Evolutionary conservation across 1,140 invertebrate species (phyloP).

Genomic region (Formica selysi): DNA sequence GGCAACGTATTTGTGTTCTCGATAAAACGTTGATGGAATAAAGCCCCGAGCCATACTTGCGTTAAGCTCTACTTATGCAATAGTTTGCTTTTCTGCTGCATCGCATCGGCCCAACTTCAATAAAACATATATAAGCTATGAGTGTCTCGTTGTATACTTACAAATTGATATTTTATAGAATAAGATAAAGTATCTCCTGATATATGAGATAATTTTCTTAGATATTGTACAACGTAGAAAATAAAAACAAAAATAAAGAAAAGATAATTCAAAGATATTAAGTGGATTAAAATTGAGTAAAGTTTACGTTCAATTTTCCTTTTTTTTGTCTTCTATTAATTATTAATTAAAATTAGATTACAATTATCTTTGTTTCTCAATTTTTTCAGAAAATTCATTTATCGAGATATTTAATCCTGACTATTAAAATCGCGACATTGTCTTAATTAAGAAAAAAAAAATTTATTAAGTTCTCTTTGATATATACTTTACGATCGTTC

Average conservation of each 20-base stretch:
- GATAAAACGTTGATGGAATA: slow-evolving; percentile 52
- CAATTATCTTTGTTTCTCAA: not conserved
- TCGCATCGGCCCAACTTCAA: slow-evolving; percentile 20
- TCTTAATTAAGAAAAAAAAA: not conserved
- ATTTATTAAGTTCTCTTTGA: slow-evolving; percentile 1
- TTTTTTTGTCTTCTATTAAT: not conserved
- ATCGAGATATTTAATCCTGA: not conserved
- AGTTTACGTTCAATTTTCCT: not conserved
- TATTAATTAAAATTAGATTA: slow-evolving; percentile 11
- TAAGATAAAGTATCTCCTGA: not conserved
- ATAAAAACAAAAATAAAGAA: not conserved
- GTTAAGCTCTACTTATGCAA: slow-evolving; percentile 30
- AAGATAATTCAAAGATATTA: not conserved
- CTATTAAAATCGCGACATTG: not conserved
- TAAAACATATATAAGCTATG: not conserved
- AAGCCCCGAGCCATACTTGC: slow-evolving; percentile 21
- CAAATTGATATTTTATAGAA: not conserved
- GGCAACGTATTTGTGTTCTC: slow-evolving; percentile 17
- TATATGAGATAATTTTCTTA: not conserved
- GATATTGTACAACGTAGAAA: not conserved
- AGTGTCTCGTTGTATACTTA: too few relatives aligned
- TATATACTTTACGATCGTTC: not conserved
- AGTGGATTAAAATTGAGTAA: not conserved
- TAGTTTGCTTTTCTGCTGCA: slow-evolving; percentile 25
- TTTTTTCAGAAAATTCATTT: not conserved